A percentile compares a stretch with the other conserved stretches of the same genome.
Conservation (phyloP, 2,797 vertebrate genomes). For the Syndactyla subalaris region DNA sequence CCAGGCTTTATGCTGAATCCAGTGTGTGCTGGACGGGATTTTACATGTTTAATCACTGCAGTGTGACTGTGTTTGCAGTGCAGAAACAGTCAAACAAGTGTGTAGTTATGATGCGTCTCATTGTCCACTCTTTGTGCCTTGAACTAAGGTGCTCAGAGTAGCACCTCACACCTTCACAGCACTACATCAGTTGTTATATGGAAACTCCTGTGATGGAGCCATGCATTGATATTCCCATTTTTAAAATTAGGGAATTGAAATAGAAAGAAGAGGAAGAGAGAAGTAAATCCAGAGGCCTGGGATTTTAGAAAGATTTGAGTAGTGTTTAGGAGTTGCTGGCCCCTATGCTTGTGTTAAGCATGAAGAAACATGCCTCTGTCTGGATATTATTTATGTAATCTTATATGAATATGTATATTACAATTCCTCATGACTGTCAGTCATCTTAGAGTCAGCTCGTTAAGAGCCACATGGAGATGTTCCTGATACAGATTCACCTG, state of each 20-base stretch:
- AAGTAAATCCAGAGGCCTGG: neutral
- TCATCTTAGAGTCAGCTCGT: neutral
- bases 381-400: neutral
- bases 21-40: neutral
- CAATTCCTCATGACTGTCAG: neutral
- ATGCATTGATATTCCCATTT: neutral
- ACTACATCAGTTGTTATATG: neutral
- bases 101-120: neutral
- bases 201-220: neutral
- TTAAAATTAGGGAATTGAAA: neutral
- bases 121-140: neutral
- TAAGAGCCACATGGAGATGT: neutral
- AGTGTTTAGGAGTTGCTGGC: neutral
- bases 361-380: neutral
- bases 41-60: conserved; percentile 5
- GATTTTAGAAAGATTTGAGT: neutral
- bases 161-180: neutral
- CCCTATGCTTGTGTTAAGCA: neutral
- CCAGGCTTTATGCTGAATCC: conserved; percentile 1
- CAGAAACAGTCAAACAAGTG: neutral
- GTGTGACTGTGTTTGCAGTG: neutral
- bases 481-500: neutral
- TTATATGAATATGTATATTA: neutral
- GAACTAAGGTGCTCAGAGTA: neutral
- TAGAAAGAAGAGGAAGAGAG: neutral